phyloP scores from a whole-genome alignment of 2,797 vertebrate genomes.

The Meda fulgida region DNA sequence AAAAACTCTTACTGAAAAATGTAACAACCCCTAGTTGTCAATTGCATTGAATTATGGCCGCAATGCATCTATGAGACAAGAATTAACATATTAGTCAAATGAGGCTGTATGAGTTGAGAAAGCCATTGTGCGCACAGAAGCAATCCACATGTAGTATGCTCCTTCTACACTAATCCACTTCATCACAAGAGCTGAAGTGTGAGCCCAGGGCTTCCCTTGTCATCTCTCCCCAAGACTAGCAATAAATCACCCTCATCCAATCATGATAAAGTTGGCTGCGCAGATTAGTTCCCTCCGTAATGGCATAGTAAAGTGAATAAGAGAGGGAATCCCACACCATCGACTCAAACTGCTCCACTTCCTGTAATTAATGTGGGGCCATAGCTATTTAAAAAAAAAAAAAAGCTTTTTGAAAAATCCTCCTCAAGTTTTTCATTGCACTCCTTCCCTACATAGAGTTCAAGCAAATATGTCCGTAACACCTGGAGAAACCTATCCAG shows the following conservation, averaged over 20 bases:
- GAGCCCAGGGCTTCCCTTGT: conserved; percentile 51
- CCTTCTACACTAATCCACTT: conserved; percentile 53
- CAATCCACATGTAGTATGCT: not conserved
- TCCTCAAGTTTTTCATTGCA: conserved; percentile 11
- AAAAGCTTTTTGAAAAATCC: conserved; percentile 23
- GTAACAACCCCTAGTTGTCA: not conserved
- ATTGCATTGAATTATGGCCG: not conserved
- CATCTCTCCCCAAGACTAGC: conserved; percentile 64
- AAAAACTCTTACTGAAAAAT: not conserved
- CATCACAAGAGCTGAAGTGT: conserved; percentile 33
- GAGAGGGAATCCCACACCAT: conserved; percentile 69
- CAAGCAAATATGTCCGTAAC: not conserved
- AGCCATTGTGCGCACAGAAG: conserved; percentile 35
- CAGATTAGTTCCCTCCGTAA: conserved; percentile 68
- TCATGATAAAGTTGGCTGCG: conserved; percentile 72
- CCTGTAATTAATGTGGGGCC: conserved; percentile 70
- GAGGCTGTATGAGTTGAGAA: conserved; percentile 44
- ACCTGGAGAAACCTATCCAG: not conserved
- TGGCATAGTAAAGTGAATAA: conserved; percentile 63
- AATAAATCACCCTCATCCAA: conserved; percentile 76
- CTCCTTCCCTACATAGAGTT: not conserved
- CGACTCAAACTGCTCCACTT: conserved; percentile 64
- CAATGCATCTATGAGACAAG: not conserved
- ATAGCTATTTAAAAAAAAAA: conserved; percentile 57
- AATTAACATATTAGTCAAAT: not conserved